phyloP scores from a whole-genome alignment of 2,797 vertebrate genomes.

The Lophura swinhoii region DNA sequence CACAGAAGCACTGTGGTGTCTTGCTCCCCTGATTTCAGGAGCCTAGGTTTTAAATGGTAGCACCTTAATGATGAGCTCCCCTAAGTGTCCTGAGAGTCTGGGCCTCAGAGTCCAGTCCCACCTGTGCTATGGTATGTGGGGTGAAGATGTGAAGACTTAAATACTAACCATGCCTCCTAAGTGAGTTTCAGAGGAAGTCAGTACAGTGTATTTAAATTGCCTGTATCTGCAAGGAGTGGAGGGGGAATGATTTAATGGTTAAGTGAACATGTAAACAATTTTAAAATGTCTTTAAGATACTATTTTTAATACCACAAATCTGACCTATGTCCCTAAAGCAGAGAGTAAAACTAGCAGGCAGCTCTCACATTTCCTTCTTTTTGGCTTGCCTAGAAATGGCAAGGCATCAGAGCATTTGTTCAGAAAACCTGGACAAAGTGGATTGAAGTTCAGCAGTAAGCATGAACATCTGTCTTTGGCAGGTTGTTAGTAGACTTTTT shows the following conservation, averaged over 20 bases:
- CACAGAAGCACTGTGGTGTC: conserved; percentile 21
- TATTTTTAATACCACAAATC: background rate
- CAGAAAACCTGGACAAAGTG: conserved; percentile 55
- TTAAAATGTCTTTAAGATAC: background rate
- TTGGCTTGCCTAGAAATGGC: conserved; percentile 49
- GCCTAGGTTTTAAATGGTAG: conserved; percentile 4
- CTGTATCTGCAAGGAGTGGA: background rate
- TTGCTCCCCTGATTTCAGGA: conserved; percentile 26
- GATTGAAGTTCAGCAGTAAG: conserved; percentile 9
- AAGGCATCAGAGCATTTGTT: conserved; percentile 54
- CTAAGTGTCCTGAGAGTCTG: background rate
- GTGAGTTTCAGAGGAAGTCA: background rate
- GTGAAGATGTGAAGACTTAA: background rate
- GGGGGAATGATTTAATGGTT: background rate
- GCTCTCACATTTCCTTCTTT: background rate
- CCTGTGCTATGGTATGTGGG: background rate
- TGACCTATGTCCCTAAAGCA: background rate
- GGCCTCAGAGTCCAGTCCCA: background rate
- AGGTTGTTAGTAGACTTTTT: conserved; percentile 12
- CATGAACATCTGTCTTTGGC: conserved; percentile 58
- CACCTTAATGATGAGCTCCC: background rate
- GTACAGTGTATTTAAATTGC: background rate
- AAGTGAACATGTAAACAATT: background rate
- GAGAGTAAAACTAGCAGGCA: conserved; percentile 11
- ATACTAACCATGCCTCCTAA: background rate